Conservation (phyloP, 2,797 vertebrate species). For the Denticeps clupeoides region DNA sequence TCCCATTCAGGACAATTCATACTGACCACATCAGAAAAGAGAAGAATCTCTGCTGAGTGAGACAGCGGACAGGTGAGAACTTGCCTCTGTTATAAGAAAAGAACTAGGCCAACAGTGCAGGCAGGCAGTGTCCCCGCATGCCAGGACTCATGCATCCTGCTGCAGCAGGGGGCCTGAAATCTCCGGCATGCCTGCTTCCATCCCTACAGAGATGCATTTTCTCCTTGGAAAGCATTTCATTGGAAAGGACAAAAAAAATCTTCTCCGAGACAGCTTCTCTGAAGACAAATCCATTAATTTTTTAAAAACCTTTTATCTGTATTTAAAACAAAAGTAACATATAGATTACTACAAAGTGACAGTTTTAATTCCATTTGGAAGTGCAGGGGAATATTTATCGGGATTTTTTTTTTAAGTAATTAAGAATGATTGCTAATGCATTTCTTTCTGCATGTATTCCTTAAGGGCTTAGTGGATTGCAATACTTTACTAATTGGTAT, state of each 20-base stretch:
- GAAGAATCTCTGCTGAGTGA: neutral
- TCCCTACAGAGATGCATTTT: no score
- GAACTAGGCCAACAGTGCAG: no score
- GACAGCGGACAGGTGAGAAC: neutral
- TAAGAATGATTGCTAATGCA: conserved; percentile 27
- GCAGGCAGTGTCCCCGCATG: no score
- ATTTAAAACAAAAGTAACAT: conserved; percentile 28
- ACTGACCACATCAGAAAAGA: neutral
- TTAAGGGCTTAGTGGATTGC: conserved; percentile 27
- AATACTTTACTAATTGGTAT: conserved; percentile 17
- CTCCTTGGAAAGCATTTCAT: conserved; percentile 1
- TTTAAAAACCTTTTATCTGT: conserved; percentile 25
- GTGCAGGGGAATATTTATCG: conserved; percentile 35
- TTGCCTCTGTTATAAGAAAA: no score
- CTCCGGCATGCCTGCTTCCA: no score
- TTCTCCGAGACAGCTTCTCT: conserved; percentile 5
- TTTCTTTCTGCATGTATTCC: conserved; percentile 19
- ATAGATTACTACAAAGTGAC: conserved; percentile 36
- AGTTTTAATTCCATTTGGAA: conserved; percentile 42
- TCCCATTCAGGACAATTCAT: neutral
- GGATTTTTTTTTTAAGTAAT: conserved; percentile 44
- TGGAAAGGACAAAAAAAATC: conserved; percentile 11
- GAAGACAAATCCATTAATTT: conserved; percentile 34
- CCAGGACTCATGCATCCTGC: no score
- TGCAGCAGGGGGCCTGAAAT: no score